Percentiles rank a stretch among this genome's conserved stretches.
Evolutionary conservation across 2,888 invertebrate genomes (phyloP).

Genomic region (Spisula solida): DNA sequence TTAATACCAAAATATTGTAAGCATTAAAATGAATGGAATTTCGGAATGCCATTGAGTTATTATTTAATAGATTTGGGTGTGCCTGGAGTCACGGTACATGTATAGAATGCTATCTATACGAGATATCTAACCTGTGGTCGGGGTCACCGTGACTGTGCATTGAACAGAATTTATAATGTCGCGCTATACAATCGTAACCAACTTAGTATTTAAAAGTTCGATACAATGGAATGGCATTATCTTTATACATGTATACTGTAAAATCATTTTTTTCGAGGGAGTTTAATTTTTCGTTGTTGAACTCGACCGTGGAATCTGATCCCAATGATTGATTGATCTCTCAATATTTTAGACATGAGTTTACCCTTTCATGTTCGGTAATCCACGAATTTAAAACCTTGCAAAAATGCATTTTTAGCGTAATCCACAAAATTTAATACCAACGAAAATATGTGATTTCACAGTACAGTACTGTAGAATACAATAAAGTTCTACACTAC

Average conservation of each 20-base stretch:
- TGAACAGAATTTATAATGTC: not conserved
- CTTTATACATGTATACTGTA: not conserved
- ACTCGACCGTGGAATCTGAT: too few relatives aligned
- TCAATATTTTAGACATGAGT: too few relatives aligned
- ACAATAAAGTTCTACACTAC: too few relatives aligned
- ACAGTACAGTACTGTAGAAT: too few relatives aligned
- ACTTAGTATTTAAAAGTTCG: not conserved
- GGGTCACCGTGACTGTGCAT: not conserved
- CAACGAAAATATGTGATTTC: too few relatives aligned
- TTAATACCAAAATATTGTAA: not conserved
- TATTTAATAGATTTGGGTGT: slow-evolving; percentile 8
- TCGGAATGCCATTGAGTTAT: not conserved
- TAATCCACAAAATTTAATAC: too few relatives aligned
- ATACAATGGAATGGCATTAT: not conserved
- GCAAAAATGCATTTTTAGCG: too few relatives aligned
- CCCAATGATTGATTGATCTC: too few relatives aligned
- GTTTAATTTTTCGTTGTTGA: too few relatives aligned
- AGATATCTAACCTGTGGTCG: not conserved
- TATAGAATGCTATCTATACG: not conserved
- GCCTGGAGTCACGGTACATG: not conserved
- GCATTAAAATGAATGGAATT: not conserved
- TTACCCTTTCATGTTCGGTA: too few relatives aligned
- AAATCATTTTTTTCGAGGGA: too few relatives aligned
- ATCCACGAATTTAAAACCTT: too few relatives aligned
- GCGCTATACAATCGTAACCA: not conserved